Base-by-base conservation (phyloP, 2,113 vertebrate genomes). In the Lonchura striata region DNA sequence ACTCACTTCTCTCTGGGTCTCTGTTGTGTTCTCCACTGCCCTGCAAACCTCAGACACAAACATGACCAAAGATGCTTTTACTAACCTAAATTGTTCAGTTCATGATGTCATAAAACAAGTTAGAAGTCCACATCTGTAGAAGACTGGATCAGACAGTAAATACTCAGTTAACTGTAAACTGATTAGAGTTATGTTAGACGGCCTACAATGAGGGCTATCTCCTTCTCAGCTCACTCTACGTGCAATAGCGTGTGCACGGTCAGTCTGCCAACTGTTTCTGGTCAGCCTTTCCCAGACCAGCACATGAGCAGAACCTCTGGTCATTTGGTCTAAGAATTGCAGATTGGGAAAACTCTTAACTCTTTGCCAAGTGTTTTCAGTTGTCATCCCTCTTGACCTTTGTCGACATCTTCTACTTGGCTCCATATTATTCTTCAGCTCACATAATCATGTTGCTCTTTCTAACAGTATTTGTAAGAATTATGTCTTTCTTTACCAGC, bases 231-330 rank as follows among this genome's bases (percentile, higher is more conserved):
- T 88, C 24, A 11, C 39, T 66, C 30, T 27, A 5, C 0, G 0
- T 2, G 23, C 8, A 46, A 12, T 9, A 37, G 13, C 3, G 3
- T 0, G 2, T 11, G 13, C 13, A 24, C 2, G 1, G n/a, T 37
- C 28, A 37, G 10, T 20, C 22, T 64, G 2, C 19, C 78, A 30
- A 2, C 8, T 15, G 8, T 18, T 30, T 30, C 46, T 64, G 23
- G 23, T 24, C 19, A 47, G 8, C 11, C 23, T 17, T 60, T 6
- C 10, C 5, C 24, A 28, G 22, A 46, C 11, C 27, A 61, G 23
- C 12, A 16, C 11, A 52, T 21, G 7, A 68, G 9, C 7, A 79
- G n/a, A 42, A 76, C 2, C 15, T 46, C 20, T 13, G 2, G 1
- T 59, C 2, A 1, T 12, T 17, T 1, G 1, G 2, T 70, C 15